These are phyloP conservation scores for Meles meles DNA, from an alignment of 2,113 vertebrate genomes.

Conservation along the genomic window DNA sequence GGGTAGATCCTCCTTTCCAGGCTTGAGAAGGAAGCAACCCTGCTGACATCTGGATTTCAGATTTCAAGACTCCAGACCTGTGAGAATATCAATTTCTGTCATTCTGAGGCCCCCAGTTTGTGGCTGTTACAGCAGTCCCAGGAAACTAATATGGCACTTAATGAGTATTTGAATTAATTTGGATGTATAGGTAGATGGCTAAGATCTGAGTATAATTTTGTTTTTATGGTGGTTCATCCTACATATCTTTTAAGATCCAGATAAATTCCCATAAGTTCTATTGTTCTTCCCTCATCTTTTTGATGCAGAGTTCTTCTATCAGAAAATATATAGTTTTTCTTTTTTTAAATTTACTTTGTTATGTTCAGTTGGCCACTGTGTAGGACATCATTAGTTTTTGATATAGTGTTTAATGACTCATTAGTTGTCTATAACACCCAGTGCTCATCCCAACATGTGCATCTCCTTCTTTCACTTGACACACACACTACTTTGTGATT, in stretches of 20 bases:
- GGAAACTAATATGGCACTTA: neutral
- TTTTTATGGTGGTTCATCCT: neutral
- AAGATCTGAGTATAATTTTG: neutral
- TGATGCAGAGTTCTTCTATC: neutral
- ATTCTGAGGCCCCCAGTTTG: neutral
- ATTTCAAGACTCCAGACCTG: neutral
- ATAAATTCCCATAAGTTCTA: neutral
- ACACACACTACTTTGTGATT: neutral
- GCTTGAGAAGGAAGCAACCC: neutral
- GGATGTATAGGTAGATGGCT: neutral
- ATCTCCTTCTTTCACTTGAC: neutral
- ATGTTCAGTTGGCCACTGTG: too few relatives aligned
- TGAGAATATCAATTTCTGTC: neutral
- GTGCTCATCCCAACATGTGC: too few relatives aligned
- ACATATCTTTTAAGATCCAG: neutral
- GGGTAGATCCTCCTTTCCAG: neutral
- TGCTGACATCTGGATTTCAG: neutral
- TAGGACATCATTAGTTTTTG: neutral
- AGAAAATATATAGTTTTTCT: neutral
- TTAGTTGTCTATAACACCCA: neutral
- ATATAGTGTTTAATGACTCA: neutral
- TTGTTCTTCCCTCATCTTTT: neutral
- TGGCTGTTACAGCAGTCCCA: neutral
- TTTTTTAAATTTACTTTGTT: too few relatives aligned
- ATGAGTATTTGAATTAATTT: neutral